Percentiles rank a stretch among this genome's conserved stretches.
These are phyloP conservation scores for Lasioglossum oenotherae DNA, from an alignment of 2,888 invertebrate species.

Conservation along the genomic window DNA sequence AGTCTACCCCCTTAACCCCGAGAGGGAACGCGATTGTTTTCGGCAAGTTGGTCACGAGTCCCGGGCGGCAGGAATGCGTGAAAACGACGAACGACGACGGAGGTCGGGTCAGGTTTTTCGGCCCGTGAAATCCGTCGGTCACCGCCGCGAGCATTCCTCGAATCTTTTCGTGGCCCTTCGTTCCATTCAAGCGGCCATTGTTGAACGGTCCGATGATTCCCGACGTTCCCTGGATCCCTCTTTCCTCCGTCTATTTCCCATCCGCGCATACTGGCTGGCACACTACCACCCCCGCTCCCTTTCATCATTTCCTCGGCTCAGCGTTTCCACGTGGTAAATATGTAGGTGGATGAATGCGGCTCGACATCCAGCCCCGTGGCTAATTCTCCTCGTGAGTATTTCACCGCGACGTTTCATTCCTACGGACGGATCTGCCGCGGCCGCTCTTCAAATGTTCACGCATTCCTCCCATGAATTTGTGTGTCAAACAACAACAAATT, in stretches of 20 bases:
- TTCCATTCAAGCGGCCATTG: slow-evolving; percentile 51
- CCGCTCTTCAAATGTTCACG: neutral
- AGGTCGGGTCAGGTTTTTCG: slow-evolving; percentile 50
- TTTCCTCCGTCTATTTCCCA: neutral
- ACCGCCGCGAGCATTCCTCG: slow-evolving; percentile 54
- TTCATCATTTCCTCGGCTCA: slow-evolving; percentile 46
- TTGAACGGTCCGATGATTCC: slow-evolving; percentile 54
- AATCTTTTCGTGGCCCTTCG: slow-evolving; percentile 52
- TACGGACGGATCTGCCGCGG: slow-evolving; percentile 37
- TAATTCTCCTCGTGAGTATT: slow-evolving; percentile 53
- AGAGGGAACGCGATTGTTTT: neutral
- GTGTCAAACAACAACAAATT: neutral
- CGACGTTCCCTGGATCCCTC: slow-evolving; percentile 18
- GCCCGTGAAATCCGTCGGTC: slow-evolving; percentile 39
- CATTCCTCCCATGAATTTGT: neutral
- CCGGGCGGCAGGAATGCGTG: slow-evolving; percentile 26
- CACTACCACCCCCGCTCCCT: neutral
- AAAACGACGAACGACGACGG: slow-evolving; percentile 39
- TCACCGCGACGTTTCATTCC: slow-evolving; percentile 45
- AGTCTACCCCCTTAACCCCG: neutral
- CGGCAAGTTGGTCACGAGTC: slow-evolving; percentile 8
- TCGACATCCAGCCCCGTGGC: slow-evolving; percentile 46
- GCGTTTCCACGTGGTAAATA: slow-evolving; percentile 50
- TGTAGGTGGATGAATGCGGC: slow-evolving; percentile 52
- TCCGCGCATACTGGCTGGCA: neutral